phyloP scores from a whole-genome alignment of 2,113 vertebrate species.

The Phrynocephalus versicolor region DNA sequence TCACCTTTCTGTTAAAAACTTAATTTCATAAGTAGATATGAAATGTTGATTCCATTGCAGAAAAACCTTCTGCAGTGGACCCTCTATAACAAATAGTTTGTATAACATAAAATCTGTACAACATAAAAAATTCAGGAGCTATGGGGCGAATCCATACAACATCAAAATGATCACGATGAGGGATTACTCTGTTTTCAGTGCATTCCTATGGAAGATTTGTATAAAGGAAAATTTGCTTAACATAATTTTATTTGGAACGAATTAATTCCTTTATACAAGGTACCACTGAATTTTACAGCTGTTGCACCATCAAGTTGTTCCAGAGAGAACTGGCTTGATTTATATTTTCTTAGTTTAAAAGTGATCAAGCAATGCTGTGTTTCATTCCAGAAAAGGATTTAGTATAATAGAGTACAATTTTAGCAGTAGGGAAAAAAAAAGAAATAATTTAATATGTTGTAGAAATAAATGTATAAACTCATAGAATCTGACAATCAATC shows the following conservation, averaged over 20 bases:
- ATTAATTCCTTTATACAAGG: too few species aligned
- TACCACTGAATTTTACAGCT: too few species aligned
- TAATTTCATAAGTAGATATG: conserved; percentile 1
- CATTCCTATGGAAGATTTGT: too few species aligned
- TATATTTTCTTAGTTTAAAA: not conserved
- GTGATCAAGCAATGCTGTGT: not conserved
- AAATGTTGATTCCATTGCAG: not conserved
- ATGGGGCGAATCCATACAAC: too few species aligned
- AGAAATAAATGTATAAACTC: not conserved
- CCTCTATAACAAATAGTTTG: too few species aligned
- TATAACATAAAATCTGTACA: too few species aligned
- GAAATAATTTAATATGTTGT: not conserved
- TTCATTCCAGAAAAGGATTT: not conserved
- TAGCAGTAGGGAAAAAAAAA: not conserved
- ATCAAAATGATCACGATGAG: too few species aligned
- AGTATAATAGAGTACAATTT: not conserved
- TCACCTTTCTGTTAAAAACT: conserved; percentile 21
- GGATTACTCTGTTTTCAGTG: too few species aligned
- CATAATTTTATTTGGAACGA: too few species aligned
- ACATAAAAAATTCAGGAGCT: too few species aligned
- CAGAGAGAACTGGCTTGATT: not conserved
- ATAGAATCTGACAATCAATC: too few species aligned
- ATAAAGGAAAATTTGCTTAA: too few species aligned
- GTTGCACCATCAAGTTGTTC: not conserved
- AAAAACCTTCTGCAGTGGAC: not conserved